phyloP scores from a whole-genome alignment of 2,113 vertebrate species.

The Prionailurus viverrinus region DNA sequence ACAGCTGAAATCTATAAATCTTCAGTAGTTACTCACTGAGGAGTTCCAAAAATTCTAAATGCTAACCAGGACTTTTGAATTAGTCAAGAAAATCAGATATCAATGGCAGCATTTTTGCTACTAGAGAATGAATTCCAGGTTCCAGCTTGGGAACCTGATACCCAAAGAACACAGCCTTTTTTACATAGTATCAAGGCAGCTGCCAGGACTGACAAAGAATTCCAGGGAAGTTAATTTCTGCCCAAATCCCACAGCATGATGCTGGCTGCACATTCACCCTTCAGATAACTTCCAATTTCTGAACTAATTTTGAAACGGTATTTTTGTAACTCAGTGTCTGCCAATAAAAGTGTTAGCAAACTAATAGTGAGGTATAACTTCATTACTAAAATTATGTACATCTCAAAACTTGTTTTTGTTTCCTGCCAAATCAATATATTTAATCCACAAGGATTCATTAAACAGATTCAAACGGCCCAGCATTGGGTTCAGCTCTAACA shows the following conservation, averaged over 20 bases:
- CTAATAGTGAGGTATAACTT: not conserved
- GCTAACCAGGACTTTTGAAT: conserved; percentile 24
- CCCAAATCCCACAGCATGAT: not conserved
- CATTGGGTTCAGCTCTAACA: not conserved
- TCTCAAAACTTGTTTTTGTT: conserved; percentile 28
- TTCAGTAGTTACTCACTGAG: not conserved
- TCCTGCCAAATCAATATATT: not conserved
- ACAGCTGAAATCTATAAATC: not conserved
- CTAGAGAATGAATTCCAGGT: not conserved
- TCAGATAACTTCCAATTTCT: not conserved
- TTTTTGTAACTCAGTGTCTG: not conserved
- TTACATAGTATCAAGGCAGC: not conserved
- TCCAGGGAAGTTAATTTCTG: not conserved
- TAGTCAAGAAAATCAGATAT: conserved; percentile 32
- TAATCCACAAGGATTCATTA: not conserved
- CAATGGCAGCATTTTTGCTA: conserved; percentile 28
- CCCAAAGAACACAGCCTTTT: conserved; percentile 25
- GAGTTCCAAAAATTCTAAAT: not conserved
- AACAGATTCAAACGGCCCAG: not conserved
- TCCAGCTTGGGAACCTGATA: not conserved
- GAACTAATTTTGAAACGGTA: not conserved
- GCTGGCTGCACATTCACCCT: not conserved
- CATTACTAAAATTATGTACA: not conserved
- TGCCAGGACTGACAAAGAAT: conserved; percentile 26
- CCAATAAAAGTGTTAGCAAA: not conserved